These are phyloP conservation scores for Porites cylindrica DNA, from an alignment of 92 coral and sea anemone species.

Conservation along the genomic window DNA sequence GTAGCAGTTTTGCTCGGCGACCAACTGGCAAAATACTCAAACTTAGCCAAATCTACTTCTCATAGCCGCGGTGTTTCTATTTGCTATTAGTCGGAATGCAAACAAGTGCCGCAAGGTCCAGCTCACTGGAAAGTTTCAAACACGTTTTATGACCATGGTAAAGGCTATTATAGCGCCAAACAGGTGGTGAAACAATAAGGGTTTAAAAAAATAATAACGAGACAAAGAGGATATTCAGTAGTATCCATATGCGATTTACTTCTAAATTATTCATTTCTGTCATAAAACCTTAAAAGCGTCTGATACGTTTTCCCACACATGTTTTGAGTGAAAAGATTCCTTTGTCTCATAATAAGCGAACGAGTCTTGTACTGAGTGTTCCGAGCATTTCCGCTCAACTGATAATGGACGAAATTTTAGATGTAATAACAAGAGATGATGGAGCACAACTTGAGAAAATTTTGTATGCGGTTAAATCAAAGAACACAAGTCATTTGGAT, in stretches of 20 bases:
- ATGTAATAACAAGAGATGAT: background rate
- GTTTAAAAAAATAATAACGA: background rate
- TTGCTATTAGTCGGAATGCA: no score
- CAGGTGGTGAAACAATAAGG: background rate
- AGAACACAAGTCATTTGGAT: constrained; percentile 13
- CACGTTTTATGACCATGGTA: no score
- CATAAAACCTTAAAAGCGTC: background rate
- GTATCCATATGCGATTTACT: background rate
- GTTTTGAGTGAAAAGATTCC: background rate
- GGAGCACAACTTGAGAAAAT: background rate
- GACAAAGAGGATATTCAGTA: background rate
- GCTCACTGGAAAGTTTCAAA: no score
- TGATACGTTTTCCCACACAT: background rate
- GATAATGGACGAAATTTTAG: constrained; percentile 1
- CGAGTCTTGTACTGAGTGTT: background rate
- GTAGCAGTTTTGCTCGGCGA: no score
- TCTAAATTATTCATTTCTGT: background rate
- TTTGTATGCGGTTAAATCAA: background rate
- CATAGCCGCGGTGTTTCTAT: no score
- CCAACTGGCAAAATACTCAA: no score
- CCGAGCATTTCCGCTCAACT: background rate
- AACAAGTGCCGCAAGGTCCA: no score
- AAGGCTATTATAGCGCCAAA: background rate
- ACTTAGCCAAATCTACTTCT: no score
- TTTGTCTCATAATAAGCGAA: background rate